Percentiles rank a stretch among this genome's conserved stretches.
Conservation (phyloP, 2,797 vertebrate species). For the Tinamus major region DNA sequence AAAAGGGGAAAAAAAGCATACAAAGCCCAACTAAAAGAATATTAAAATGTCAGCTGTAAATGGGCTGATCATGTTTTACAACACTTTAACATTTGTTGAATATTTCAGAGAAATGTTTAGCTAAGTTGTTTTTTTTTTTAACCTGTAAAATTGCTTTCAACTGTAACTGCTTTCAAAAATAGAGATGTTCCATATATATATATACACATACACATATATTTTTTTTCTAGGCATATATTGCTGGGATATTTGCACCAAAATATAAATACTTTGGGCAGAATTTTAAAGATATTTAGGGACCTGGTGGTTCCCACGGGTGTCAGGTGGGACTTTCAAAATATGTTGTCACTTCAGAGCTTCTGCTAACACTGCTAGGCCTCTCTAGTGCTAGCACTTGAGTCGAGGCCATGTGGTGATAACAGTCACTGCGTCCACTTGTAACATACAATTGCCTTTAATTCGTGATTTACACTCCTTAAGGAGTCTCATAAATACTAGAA, state of each 20-base stretch:
- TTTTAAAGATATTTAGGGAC: not conserved
- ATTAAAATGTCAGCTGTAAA: slow-evolving; percentile 4
- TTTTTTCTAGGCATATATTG: not conserved
- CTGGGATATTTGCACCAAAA: not conserved
- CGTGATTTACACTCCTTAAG: not conserved
- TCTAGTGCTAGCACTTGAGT: not conserved
- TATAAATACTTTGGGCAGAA: not conserved
- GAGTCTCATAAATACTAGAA: not conserved
- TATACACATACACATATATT: no score
- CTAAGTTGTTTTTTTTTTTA: not conserved
- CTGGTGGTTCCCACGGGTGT: not conserved
- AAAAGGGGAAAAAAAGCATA: not conserved
- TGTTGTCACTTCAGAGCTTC: not conserved
- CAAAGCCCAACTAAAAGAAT: not conserved
- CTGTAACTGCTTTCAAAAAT: not conserved
- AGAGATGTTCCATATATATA: not conserved
- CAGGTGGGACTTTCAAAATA: not conserved
- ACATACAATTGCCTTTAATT: not conserved
- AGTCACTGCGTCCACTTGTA: not conserved
- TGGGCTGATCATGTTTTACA: not conserved
- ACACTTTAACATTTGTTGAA: slow-evolving; percentile 16
- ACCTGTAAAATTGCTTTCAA: no score
- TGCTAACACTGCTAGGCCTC: not conserved
- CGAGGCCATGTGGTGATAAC: not conserved
- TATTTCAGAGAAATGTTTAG: not conserved